phyloP scores from a whole-genome alignment of 2,888 invertebrate genomes.

The Coelinius sp. region DNA sequence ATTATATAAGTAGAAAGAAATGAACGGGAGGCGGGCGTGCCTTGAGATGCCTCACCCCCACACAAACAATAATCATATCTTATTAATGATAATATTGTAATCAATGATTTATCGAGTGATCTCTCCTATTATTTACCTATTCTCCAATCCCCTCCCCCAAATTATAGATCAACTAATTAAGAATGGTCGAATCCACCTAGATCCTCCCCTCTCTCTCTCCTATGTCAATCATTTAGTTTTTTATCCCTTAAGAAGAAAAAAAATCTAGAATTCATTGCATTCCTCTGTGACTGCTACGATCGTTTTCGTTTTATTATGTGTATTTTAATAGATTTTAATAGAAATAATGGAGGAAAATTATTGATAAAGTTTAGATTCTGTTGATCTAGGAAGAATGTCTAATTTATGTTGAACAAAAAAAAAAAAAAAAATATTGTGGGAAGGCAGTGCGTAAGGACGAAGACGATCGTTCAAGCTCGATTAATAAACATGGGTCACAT shows the following conservation, averaged over 20 bases:
- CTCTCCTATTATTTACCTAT: slow-evolving; percentile 36
- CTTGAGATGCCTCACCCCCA: slow-evolving; percentile 65
- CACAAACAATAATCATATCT: slow-evolving; percentile 66
- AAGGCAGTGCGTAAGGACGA: slow-evolving; percentile 2
- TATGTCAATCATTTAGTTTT: slow-evolving; percentile 5
- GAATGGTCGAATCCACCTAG: slow-evolving; percentile 33
- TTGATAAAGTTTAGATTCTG: neutral
- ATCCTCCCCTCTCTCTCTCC: neutral
- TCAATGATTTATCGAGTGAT: slow-evolving; percentile 51
- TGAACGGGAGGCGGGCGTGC: slow-evolving; percentile 60
- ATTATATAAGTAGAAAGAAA: slow-evolving; percentile 29
- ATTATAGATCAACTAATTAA: slow-evolving; percentile 31
- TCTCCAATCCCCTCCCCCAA: neutral
- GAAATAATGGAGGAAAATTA: neutral
- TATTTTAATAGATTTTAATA: slow-evolving; percentile 17
- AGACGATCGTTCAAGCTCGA: slow-evolving; percentile 35
- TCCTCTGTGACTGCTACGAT: slow-evolving; percentile 27
- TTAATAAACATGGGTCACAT: slow-evolving; percentile 33
- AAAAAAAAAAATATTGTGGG: slow-evolving; percentile 31
- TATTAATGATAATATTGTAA: slow-evolving; percentile 47
- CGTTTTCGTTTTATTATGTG: slow-evolving; percentile 26
- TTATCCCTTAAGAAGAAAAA: neutral
- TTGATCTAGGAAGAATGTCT: neutral
- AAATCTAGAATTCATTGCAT: slow-evolving; percentile 2
- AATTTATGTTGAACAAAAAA: slow-evolving; percentile 35